Base-by-base conservation (phyloP, 2,888 invertebrate species). In the Digitonthophagus gazella region DNA sequence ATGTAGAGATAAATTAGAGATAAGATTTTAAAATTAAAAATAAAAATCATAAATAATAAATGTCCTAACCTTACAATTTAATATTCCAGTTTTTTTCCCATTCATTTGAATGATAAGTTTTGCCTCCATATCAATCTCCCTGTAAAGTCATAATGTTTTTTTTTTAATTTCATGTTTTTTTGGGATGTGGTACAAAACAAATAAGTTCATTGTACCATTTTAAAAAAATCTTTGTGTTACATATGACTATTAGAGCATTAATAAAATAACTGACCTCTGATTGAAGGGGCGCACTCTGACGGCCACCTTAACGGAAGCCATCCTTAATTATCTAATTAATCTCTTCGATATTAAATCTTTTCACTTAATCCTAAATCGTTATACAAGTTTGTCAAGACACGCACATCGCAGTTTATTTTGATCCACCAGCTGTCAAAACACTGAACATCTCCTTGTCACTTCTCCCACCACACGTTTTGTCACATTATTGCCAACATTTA, bases 271-370 rank as follows among this genome's bases (percentile, higher is more conserved):
- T 75, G 78, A 94, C 94, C 94, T 93, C 85, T 92, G 89, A 85
- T 93, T 94, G 85, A 94, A 93, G 84, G 94, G 94, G 82, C 94
- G 90, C 84, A 94, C 93, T 86, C 94, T 89, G 77, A 94, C 94
- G 80, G 94, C 95, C 81, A 95, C 95, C 88, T 94, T 94, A 79
- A 96, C 92, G 78, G 95, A 95, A 81, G 95, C 95, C 95, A 95
- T 94, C 28, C 8, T 84, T 22, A 64, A 57, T 14, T 68, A 67
- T 55, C n/a, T 57, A 28, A 14, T 66, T 66, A 58, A 65, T 22
- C 64, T 66, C 67, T 66, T 64, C 28, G 18, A 67, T 65, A 69
- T 66, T n/a, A n/a, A 56, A 58, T 64, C 22, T 64, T 44, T 56
- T 66, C 57, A 64, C 64, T 64, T 63, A 44, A 61, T n/a, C 8